Conservation (phyloP, 53 echinoderm and acorn worm species). For the Actinopyga echinites region DNA sequence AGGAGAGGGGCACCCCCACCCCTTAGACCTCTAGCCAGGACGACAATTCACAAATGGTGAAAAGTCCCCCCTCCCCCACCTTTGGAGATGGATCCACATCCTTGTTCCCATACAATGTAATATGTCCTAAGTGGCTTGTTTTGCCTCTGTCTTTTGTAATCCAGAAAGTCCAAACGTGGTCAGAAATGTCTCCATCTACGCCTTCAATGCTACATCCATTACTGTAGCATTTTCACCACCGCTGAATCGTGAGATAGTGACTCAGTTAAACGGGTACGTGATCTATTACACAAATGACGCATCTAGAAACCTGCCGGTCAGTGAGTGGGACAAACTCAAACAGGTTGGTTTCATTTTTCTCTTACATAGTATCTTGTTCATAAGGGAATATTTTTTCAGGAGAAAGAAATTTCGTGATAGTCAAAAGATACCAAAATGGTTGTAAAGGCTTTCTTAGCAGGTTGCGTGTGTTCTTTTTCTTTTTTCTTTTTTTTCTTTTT, state of each 20-base stretch:
- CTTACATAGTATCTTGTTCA: background rate
- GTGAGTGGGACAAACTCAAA: slow-evolving; percentile 58
- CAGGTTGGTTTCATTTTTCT: slow-evolving; percentile 60
- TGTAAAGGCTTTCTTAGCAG: too few relatives aligned
- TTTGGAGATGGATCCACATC: too few relatives aligned
- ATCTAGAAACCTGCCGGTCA: slow-evolving; percentile 14
- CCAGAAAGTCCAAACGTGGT: slow-evolving; percentile 93
- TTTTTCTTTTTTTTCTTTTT: too few relatives aligned
- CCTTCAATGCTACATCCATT: slow-evolving; percentile 83
- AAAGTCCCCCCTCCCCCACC: too few relatives aligned
- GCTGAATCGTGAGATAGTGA: slow-evolving; percentile 63
- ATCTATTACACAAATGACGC: slow-evolving; percentile 86
- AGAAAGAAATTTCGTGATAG: background rate
- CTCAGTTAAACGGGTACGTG: slow-evolving; percentile 75
- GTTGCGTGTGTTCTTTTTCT: too few relatives aligned
- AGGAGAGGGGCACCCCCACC: too few relatives aligned
- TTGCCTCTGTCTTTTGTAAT: background rate
- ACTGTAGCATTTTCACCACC: slow-evolving; percentile 87
- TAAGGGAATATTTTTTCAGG: background rate
- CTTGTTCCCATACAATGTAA: too few relatives aligned
- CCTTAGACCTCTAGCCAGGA: too few relatives aligned
- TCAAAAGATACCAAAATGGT: background rate
- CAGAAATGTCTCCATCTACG: slow-evolving; percentile 72
- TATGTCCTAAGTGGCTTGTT: background rate
- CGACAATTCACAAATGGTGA: too few relatives aligned